Conservation (phyloP, 2,113 vertebrate species). For the Stercorarius parasiticus region DNA sequence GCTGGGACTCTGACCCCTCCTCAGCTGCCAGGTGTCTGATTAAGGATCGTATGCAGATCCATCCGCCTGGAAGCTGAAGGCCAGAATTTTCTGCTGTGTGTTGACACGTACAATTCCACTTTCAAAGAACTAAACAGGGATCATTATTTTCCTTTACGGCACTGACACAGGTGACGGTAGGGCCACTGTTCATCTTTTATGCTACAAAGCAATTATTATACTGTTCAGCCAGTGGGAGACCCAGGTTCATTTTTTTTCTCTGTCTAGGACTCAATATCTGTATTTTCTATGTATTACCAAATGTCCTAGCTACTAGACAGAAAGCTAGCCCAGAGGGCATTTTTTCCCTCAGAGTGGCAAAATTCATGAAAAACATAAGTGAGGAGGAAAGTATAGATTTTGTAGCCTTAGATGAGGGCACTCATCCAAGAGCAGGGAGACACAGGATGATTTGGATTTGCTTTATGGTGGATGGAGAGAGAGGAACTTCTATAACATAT, state of each 20-base stretch:
- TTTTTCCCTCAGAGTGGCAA: background rate
- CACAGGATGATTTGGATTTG: background rate
- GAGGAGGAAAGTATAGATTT: background rate
- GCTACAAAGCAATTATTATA: background rate
- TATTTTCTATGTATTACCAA: background rate
- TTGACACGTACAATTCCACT: background rate
- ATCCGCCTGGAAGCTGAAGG: background rate
- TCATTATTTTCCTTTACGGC: constrained; percentile 5
- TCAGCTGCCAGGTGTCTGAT: background rate
- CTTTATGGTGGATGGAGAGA: background rate
- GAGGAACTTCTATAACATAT: background rate
- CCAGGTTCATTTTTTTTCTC: background rate
- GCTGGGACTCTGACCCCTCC: background rate
- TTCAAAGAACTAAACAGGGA: background rate
- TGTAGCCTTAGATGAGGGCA: background rate
- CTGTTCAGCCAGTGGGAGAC: background rate
- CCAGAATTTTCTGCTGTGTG: background rate
- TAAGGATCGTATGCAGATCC: background rate
- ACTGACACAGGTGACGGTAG: background rate
- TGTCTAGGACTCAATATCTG: background rate
- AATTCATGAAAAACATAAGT: background rate
- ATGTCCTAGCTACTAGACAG: background rate
- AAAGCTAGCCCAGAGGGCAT: background rate
- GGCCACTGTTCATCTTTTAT: background rate
- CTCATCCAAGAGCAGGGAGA: background rate